Conservation (phyloP, 2,888 invertebrate genomes). For the Apodemia duryi region DNA sequence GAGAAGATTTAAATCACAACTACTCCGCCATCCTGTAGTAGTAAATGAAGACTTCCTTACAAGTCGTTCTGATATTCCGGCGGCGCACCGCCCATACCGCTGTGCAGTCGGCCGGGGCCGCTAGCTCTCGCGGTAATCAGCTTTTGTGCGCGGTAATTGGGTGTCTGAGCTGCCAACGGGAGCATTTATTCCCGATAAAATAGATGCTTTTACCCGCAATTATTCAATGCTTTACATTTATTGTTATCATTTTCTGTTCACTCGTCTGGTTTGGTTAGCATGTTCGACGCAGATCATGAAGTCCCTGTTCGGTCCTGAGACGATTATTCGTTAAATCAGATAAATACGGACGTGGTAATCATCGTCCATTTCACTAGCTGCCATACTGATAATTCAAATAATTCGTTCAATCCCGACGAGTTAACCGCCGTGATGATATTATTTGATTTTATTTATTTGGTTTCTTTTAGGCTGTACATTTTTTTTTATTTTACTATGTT, state of each 20-base stretch:
- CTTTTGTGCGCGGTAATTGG: slow-evolving; percentile 78
- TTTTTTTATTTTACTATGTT: no score
- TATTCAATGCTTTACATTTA: slow-evolving; percentile 51
- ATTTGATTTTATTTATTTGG: no score
- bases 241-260: background rate
- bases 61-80: slow-evolving; percentile 64
- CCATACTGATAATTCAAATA: no score
- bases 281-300: background rate
- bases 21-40: slow-evolving; percentile 47
- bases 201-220: slow-evolving; percentile 72
- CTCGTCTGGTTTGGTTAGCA: background rate
- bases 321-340: no score
- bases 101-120: slow-evolving; percentile 33
- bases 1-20: slow-evolving; percentile 54
- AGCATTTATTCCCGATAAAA: slow-evolving; percentile 78
- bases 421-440: no score
- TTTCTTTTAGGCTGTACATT: no score
- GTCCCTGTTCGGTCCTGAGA: background rate
- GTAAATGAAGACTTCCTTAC: slow-evolving; percentile 65
- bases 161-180: slow-evolving; percentile 77
- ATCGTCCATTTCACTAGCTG: no score
- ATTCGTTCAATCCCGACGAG: no score
- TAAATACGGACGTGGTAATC: no score
- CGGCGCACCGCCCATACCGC: slow-evolving; percentile 30
- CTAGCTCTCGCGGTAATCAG: slow-evolving; percentile 68